phyloP scores from a whole-genome alignment of 30 jellyfish, hydroid and myxozoan genomes.

The Cassiopea xamachana region DNA sequence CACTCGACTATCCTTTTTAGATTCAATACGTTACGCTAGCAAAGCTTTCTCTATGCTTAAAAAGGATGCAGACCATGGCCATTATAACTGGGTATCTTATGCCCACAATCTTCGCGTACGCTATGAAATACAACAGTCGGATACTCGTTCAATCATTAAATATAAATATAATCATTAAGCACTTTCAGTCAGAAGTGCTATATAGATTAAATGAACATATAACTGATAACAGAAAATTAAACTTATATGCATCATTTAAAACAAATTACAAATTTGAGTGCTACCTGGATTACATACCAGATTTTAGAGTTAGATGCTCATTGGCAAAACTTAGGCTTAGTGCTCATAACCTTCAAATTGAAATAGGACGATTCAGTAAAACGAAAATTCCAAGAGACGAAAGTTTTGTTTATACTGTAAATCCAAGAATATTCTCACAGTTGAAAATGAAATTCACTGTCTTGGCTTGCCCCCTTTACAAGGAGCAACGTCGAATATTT shows the following conservation, averaged over 20 bases:
- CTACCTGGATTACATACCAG: slow-evolving; percentile 40
- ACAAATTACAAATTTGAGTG: slow-evolving; percentile 42
- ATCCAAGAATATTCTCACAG: slow-evolving; percentile 14
- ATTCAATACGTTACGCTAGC: slow-evolving; percentile 34
- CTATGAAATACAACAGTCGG: slow-evolving; percentile 50
- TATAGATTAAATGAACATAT: slow-evolving; percentile 25
- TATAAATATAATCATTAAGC: background rate
- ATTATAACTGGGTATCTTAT: slow-evolving; percentile 36
- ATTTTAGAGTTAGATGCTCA: slow-evolving; percentile 13
- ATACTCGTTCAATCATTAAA: slow-evolving; percentile 34
- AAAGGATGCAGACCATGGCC: slow-evolving; percentile 47
- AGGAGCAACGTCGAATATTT: slow-evolving; percentile 27
- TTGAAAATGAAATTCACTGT: slow-evolving; percentile 33
- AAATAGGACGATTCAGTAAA: slow-evolving; percentile 36
- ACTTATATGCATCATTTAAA: slow-evolving; percentile 42
- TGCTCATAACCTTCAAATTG: slow-evolving; percentile 47
- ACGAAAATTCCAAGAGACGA: slow-evolving; percentile 55
- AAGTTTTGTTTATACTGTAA: slow-evolving; percentile 44
- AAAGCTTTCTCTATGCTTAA: slow-evolving; percentile 32
- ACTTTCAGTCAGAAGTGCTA: slow-evolving; percentile 26
- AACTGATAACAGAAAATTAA: slow-evolving; percentile 22
- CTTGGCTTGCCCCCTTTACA: slow-evolving; percentile 26
- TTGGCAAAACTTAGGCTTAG: slow-evolving; percentile 42
- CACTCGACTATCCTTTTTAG: slow-evolving; percentile 22
- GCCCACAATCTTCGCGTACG: slow-evolving; percentile 23